These are phyloP conservation scores for Ormyrus pomaceus DNA, from an alignment of 2,888 invertebrate genomes.

Conservation along the genomic window DNA sequence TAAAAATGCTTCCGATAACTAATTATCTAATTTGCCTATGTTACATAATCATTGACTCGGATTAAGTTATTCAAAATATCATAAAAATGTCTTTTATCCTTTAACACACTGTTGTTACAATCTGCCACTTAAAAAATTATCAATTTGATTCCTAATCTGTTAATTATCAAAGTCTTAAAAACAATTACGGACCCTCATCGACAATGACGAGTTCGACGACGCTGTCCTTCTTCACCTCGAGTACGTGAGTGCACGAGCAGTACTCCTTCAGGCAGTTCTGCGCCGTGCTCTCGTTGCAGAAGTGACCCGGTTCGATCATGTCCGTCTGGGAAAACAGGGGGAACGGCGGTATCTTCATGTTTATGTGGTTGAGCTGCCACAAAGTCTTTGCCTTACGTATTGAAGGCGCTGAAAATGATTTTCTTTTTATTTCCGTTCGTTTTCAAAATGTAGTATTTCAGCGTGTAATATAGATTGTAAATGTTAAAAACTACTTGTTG, in stretches of 20 bases:
- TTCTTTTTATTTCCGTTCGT: no score
- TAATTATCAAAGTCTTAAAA: neutral
- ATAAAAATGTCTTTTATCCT: neutral
- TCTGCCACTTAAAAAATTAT: neutral
- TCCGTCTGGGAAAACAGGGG: slow-evolving; percentile 6
- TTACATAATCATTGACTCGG: neutral
- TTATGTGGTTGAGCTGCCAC: slow-evolving; percentile 17
- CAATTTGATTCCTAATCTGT: neutral
- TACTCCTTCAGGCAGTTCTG: neutral
- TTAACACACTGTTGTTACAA: neutral
- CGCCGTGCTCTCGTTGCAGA: neutral
- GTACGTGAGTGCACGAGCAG: slow-evolving; percentile 14
- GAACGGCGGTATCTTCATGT: slow-evolving; percentile 1
- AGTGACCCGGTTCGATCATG: neutral
- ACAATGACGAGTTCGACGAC: slow-evolving; percentile 24
- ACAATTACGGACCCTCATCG: neutral
- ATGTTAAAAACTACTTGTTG: no score
- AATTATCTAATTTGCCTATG: neutral
- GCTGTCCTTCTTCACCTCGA: neutral
- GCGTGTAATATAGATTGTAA: no score
- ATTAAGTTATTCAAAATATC: neutral
- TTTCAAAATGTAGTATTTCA: no score
- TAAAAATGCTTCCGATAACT: slow-evolving; percentile 80
- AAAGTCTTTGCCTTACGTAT: neutral
- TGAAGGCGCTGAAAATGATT: no score